Conservation (phyloP, 23 tunicate species). For the Styela clava region DNA sequence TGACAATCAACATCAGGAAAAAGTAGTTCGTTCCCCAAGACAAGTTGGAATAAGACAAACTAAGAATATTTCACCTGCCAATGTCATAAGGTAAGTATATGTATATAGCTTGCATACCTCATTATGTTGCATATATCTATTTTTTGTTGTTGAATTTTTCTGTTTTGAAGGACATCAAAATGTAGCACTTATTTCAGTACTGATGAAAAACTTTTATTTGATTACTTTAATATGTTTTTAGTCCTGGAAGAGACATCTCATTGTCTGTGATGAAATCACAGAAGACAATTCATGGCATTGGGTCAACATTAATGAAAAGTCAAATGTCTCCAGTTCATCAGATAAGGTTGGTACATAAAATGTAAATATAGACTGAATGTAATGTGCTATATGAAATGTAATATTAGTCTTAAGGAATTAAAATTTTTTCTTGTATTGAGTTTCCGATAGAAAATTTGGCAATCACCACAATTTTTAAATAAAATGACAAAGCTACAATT, state of each 20-base stretch:
- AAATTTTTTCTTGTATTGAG: too few relatives aligned
- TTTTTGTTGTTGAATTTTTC: not conserved
- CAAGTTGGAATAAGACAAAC: not conserved
- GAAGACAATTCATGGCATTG: constrained; percentile 13
- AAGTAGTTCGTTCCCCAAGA: not conserved
- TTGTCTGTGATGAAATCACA: not conserved
- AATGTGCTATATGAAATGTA: too few relatives aligned
- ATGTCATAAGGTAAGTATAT: constrained; percentile 1
- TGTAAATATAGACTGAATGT: too few relatives aligned
- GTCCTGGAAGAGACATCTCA: constrained; percentile 1
- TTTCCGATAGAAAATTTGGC: too few relatives aligned
- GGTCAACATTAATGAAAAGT: not conserved
- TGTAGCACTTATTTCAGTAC: too few relatives aligned
- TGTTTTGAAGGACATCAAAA: too few relatives aligned
- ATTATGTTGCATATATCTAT: not conserved
- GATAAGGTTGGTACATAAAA: not conserved
- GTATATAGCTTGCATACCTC: too few relatives aligned
- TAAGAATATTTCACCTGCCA: not conserved
- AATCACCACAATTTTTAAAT: too few relatives aligned
- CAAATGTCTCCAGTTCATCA: not conserved
- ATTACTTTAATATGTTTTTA: too few relatives aligned
- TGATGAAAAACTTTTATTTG: too few relatives aligned
- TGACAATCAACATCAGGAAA: not conserved
- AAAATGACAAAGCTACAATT: too few relatives aligned
- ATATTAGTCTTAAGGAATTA: too few relatives aligned